Base-by-base conservation (phyloP, 2,888 invertebrate genomes). In the Lacanobia oleracea region DNA sequence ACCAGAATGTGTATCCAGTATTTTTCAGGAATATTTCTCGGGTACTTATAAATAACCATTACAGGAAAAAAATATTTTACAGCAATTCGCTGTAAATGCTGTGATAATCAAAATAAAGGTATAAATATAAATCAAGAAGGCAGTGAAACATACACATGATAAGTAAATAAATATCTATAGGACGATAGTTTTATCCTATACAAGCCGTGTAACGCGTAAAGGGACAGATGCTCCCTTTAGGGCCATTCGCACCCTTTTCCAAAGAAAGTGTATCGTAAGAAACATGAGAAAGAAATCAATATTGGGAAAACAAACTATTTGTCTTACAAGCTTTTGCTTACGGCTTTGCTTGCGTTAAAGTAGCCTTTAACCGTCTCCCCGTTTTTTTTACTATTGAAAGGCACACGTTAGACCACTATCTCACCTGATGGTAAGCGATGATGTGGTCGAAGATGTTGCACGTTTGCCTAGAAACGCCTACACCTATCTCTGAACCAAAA, bases 161-260 rank as follows among this genome's bases (percentile, higher is more conserved):
- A 51, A 12, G n/a, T 59, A 18, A 51, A 57, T 62, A 79, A 45
- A 72, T 40, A 27, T 77, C 23, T 37, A 56, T 59, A 51, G 40
- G 62, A 43, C 27, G 27, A 18, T 7, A 7, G 37, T 59, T 16
- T 61, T 57, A 64, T 67, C 50, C 45, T 48, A n/a, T 45, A 65
- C 23, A 37, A 23, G n/a, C 27, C 27, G n/a, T 45, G 37, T 27
- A 51, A 61, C 50, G 51, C 48, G 9, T 66, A 66, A 82, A 82
- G 64, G 50, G 79, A 77, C 59, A 40, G 14, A 40, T 14, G 1
- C 43, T 62, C 67, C 40, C 72, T 66, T 79, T 67, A 68, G 43
- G 65, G 40, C 27, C 54, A 59, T 77, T 66, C 16, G 21, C 45
- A 65, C 23, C 51, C 72, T 59, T 65, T 68, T 12, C 4, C 21